Base-by-base conservation (phyloP, 2,888 invertebrate species). In the Oscheius sp. region DNA sequence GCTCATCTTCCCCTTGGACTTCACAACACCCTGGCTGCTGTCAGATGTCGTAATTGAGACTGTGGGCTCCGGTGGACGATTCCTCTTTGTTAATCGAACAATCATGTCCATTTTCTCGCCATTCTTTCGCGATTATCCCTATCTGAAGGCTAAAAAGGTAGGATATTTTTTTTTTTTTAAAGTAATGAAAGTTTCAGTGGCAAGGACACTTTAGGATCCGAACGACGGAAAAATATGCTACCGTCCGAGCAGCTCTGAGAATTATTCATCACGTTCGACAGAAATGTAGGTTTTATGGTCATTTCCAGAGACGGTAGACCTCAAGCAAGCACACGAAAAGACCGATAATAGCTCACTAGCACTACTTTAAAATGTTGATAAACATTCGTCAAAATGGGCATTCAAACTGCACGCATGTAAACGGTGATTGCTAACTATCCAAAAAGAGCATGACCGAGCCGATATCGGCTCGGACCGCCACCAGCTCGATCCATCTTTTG, bases 31-130 rank as follows among this genome's bases (percentile, higher is more conserved):
- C 2, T 57, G 57, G 57, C 32, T 57, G 10, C 33, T 57, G 33
- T 57, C 57, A 32, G 57, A 57, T 29, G 33, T 57, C 57, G 57
- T 33, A 57, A 57, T 57, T 57, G 57, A 57, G 33, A 57, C 57
- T 9, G 10, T 57, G 9, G 57, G 57, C 10, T 57, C 57, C 29
- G 57, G 57, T 21, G 57, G 57, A 21, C 57, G 57, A 10, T 57
- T 57, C 33, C 57, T 57, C 33, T 57, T 57, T 21, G 57, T 33
- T 3, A 57, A 57, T 29, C 29, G 57, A 21, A 57, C 57, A 32
- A 29, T 57, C 29, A 13, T 57, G 33, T 57, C 57, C 33, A 57
- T 21, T 21, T 57, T 57, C 57, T 57, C 57, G 33, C 29, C 57
- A 57, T 57, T 57, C 33, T 57, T 57, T 57, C 29, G 33, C 29